A percentile compares a stretch with the other conserved stretches of the same genome.
These are phyloP conservation scores for Leptinotarsa undecemlineata DNA, from an alignment of 1,140 invertebrate genomes.

Conservation along the genomic window DNA sequence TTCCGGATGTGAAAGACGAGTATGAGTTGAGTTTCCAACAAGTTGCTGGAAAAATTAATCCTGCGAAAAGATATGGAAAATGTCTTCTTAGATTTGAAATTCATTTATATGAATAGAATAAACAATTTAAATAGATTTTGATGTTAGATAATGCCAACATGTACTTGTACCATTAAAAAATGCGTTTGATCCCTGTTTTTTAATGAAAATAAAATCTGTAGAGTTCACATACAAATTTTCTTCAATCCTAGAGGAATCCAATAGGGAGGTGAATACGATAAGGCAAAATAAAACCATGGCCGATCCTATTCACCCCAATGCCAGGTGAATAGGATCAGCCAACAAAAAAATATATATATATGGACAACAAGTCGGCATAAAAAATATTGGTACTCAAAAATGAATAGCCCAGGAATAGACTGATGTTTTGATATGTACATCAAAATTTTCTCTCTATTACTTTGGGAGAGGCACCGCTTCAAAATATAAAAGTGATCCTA, in stretches of 20 bases:
- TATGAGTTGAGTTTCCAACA: not conserved
- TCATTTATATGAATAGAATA: not conserved
- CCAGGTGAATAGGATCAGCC: not conserved
- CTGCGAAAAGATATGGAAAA: not conserved
- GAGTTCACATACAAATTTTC: not conserved
- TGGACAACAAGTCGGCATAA: not conserved
- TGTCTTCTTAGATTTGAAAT: not conserved
- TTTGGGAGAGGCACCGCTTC: not conserved
- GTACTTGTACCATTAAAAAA: not conserved
- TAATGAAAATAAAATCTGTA: not conserved
- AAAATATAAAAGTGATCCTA: not conserved
- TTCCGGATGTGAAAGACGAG: conserved; percentile 6
- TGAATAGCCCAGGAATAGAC: not conserved
- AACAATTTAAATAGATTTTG: conserved; percentile 1
- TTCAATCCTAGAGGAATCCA: not conserved
- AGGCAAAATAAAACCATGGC: not conserved
- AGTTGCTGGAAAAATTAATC: not conserved
- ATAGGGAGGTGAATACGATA: not conserved
- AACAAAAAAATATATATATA: not conserved
- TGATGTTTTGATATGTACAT: not conserved
- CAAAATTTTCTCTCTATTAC: not conserved
- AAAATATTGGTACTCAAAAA: not conserved
- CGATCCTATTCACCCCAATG: not conserved
- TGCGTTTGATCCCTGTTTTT: no score
- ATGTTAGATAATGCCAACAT: not conserved